phyloP scores from a whole-genome alignment of 2,113 vertebrate species.

The Anthoscopus minutus region DNA sequence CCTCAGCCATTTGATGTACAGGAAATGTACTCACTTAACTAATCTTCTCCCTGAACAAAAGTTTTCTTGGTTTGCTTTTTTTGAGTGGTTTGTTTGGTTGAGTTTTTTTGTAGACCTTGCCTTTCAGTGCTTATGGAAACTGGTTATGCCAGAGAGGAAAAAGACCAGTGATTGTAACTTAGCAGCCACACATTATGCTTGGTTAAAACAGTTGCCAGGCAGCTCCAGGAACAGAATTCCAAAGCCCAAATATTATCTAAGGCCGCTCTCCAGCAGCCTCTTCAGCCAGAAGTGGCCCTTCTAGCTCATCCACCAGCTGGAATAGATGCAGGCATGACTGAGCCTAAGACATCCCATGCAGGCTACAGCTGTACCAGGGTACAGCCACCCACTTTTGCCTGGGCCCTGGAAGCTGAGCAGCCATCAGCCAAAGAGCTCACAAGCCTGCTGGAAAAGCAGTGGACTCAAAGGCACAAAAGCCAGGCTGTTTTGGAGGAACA shows the following conservation, averaged over 20 bases:
- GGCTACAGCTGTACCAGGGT: not conserved
- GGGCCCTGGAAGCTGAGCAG: not conserved
- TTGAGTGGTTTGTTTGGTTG: not conserved
- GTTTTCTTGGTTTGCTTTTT: not conserved
- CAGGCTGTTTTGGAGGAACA: not conserved
- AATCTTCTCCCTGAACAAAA: not conserved
- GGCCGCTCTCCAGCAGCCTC: not conserved
- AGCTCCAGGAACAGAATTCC: not conserved
- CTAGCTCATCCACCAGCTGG: not conserved
- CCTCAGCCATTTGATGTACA: not conserved
- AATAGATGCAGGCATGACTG: not conserved
- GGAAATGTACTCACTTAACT: not conserved
- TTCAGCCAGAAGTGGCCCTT: not conserved
- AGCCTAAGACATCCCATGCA: not conserved
- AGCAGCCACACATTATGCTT: not conserved
- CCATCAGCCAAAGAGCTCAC: not conserved
- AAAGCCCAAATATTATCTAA: not conserved
- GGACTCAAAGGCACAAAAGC: not conserved
- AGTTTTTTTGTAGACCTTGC: not conserved
- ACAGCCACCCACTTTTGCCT: not conserved
- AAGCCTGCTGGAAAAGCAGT: not conserved
- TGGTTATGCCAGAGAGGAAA: not conserved
- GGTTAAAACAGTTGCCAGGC: not conserved
- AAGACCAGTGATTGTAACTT: not conserved
- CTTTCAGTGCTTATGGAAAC: not conserved